phyloP scores from a whole-genome alignment of 2,797 vertebrate genomes.

The Darevskia mixta region DNA sequence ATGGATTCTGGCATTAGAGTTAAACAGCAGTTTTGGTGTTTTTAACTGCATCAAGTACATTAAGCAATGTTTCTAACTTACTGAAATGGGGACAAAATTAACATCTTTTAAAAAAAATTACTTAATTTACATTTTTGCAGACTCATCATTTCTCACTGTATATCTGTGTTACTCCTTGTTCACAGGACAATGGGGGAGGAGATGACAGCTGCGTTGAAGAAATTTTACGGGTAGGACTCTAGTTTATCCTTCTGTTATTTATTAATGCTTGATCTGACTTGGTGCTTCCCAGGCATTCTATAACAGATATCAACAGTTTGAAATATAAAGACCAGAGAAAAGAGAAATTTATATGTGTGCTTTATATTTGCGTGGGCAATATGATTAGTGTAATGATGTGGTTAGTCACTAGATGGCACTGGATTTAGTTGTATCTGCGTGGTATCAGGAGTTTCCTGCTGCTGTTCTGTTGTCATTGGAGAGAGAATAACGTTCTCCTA shows the following conservation, averaged over 20 bases:
- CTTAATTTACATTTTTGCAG: not conserved
- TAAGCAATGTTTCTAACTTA: not conserved
- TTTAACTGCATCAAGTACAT: not conserved
- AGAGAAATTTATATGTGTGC: not conserved
- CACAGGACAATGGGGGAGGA: conserved; percentile 79
- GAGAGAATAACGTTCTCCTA: not conserved
- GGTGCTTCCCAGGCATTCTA: not conserved
- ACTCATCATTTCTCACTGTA: conserved; percentile 56
- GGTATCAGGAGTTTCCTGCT: not conserved
- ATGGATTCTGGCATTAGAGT: not conserved
- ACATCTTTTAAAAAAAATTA: not conserved
- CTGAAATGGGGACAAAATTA: not conserved
- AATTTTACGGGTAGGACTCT: conserved; percentile 81
- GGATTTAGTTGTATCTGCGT: not conserved
- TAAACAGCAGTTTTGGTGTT: not conserved
- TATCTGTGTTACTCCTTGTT: conserved; percentile 71
- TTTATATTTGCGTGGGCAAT: not conserved
- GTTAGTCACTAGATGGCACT: not conserved
- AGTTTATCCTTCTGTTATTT: not conserved
- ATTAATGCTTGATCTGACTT: not conserved
- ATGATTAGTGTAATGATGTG: not conserved
- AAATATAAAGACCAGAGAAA: not conserved
- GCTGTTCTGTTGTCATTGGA: not conserved
- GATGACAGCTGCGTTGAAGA: conserved; percentile 85
- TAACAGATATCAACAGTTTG: not conserved